Base-by-base conservation (phyloP, 2,888 invertebrate genomes). In the Pristionchus mayeri region DNA sequence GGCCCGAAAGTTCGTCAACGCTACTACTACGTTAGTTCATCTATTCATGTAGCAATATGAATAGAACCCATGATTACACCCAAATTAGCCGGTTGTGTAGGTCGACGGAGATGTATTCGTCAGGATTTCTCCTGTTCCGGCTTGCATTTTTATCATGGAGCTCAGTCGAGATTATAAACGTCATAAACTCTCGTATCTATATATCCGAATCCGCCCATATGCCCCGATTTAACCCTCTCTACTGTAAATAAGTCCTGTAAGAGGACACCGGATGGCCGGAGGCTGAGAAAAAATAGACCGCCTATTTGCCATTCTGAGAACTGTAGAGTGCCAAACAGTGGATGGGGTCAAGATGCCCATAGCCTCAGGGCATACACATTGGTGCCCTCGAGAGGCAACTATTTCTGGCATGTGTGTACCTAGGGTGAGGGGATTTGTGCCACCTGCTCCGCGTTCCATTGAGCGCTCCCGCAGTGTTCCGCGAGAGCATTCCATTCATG, bases 321-420 rank as follows among this genome's bases (percentile, higher is more conserved):
- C 34, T 37, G 34, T 63, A 34, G 63, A 34, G 63, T 18, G 63
- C 4, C 63, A 63, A 63, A 63, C 63, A 63, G 30, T 63, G 6
- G 44, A 30, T n/a, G 40, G 40, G 71, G 71, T 71, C 71, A 71
- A 71, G 71, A 71, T 71, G 37, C 63, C 13, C 21, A 57, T 63
- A 30, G 44, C 71, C 71, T 71, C n/a, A 24, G 71, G 71, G 71
- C 71, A 71, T 24, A 71, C 71, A 40, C 24, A 71, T 11, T 2
- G 54, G 21, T 21, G 24, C 11, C 11, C 37, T 71, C 40, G 40
- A 44, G 71, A n/a, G 37, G 37, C 16, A 37, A 40, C 40, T 71
- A 44, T 71, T 71, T 71, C 71, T 44, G 40, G 40, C 21, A 3
- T 60, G 54, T 52, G 16, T 27, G 57, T 6, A 60, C 30, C 11